Evolutionary conservation across 2,113 vertebrate genomes (phyloP), one percentile per base, ranked within the genome.

Genomic region (Rhagologus leucostigma): DNA sequence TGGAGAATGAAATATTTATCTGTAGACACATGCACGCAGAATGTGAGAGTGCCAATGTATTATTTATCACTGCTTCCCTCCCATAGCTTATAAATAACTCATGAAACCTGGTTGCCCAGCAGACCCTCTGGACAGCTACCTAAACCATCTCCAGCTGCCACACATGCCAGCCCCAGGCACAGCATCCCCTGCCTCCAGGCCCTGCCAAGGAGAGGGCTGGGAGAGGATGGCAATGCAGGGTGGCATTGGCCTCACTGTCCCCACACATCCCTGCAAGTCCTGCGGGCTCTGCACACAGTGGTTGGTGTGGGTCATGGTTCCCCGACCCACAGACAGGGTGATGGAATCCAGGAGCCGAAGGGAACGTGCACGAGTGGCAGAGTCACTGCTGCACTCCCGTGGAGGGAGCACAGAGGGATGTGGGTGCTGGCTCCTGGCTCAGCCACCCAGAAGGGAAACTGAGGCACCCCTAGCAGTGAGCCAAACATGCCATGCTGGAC

Each of bases 401-500:
- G 60, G 49, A 60, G 42, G 26, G 57, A 68, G 49, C 32, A 4
- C 2, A 11, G 59, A 44, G 49, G n/a, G 17, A n/a, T n/a, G 27
- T 1, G 6, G 46, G 21, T 32, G 71, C 35, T 3, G 3, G 24
- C 27, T 89, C 50, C 41, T 63, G 69, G 32, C 56, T 94, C 10
- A 39, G 64, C 10, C 41, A 55, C 37, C 32, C 17, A n/a, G 42
- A 65, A 87, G 73, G 60, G 60, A 94, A 91, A 87, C 52, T 71
- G 96, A 94, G 88, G 90, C 84, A 90, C 29, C 22, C 29, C 19
- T n/a, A 81, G 59, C 1, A 0, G 12, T 16, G 49, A 80, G 41
- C 53, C n/a, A 69, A 18, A 52, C 0, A 0, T 0, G 2, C 41
- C 0, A 0, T 37, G 50, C 68, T 74, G 81, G 41, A n/a, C 46